These are phyloP conservation scores for Dascillus cervinus DNA, from an alignment of 2,888 invertebrate genomes.

Conservation along the genomic window DNA sequence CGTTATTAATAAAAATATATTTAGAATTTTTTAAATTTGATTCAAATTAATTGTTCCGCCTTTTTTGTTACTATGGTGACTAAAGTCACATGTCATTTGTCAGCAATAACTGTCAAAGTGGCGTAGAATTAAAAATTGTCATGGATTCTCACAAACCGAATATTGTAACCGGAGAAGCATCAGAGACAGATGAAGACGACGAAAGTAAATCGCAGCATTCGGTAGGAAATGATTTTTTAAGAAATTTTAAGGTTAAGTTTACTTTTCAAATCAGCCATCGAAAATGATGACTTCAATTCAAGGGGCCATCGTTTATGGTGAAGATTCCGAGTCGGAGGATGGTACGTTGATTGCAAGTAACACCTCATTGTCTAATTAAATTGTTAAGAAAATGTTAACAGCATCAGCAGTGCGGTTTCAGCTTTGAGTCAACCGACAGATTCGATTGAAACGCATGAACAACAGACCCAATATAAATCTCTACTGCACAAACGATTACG, in stretches of 20 bases:
- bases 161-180: slow-evolving; percentile 37
- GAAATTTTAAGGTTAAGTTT: too few species aligned
- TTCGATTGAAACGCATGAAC: too few species aligned
- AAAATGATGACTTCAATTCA: slow-evolving; percentile 23
- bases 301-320: slow-evolving; percentile 36
- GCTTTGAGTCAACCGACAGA: slow-evolving; percentile 22
- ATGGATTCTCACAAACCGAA: slow-evolving; percentile 18
- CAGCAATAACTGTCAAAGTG: too few species aligned
- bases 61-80: too few species aligned
- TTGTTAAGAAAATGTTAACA: too few species aligned
- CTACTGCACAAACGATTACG: slow-evolving; percentile 20
- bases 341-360: slow-evolving; percentile 19
- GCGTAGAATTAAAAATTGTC: background rate
- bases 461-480: slow-evolving; percentile 9
- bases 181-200: slow-evolving; percentile 41
- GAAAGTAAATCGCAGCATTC: slow-evolving; percentile 23
- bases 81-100: too few species aligned
- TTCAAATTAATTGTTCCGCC: too few species aligned
- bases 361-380: too few species aligned
- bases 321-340: slow-evolving; percentile 39
- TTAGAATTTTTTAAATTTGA: background rate
- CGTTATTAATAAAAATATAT: background rate
- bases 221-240: too few species aligned
- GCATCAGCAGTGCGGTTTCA: slow-evolving; percentile 31
- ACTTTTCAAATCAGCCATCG: too few species aligned